Evolutionary conservation across 2,113 vertebrate species (phyloP).

Genomic region (Euleptes europaea): DNA sequence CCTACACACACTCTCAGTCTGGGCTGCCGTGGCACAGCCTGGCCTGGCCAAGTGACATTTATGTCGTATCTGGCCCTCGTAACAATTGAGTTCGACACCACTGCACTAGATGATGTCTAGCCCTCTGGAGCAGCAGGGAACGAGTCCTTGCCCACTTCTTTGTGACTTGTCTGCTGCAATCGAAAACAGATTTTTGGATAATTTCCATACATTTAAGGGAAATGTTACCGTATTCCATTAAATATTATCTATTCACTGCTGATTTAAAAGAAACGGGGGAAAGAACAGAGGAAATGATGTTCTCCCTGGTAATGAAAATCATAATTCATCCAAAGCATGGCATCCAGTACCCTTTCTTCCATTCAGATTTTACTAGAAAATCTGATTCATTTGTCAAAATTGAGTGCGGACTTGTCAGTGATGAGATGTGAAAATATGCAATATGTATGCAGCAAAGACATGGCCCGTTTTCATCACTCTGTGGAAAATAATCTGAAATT

Average conservation of each 20-base stretch:
- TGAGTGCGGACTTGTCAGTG: background rate
- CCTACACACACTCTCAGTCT: no score
- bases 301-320: conserved; percentile 1
- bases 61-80: no score
- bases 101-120: no score
- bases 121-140: no score
- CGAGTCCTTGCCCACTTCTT: no score
- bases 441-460: conserved; percentile 15
- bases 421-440: background rate
- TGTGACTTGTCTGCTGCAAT: no score
- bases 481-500: conserved; percentile 25
- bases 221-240: background rate
- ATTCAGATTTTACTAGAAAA: background rate
- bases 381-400: conserved; percentile 6
- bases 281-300: background rate
- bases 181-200: background rate
- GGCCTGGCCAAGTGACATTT: no score
- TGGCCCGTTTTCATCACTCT: conserved; percentile 6
- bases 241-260: background rate
- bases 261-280: background rate
- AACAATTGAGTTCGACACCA: no score
- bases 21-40: no score
- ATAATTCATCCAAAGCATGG: background rate
- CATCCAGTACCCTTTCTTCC: background rate
- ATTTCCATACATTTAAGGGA: background rate